Evolutionary conservation across 2,113 vertebrate species (phyloP).

Genomic region (Limnothrissa miodon): DNA sequence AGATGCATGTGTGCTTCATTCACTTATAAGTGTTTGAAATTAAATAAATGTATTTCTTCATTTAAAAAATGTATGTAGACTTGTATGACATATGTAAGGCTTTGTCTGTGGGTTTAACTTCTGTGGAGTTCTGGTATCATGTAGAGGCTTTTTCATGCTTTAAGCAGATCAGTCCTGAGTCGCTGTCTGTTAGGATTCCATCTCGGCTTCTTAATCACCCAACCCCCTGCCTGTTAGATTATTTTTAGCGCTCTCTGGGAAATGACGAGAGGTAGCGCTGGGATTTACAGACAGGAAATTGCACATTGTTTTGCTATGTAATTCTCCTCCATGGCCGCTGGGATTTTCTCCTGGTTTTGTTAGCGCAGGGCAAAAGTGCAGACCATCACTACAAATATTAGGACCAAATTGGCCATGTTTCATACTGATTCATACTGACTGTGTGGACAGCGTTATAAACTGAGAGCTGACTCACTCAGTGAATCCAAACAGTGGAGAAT

Average conservation of each 20-base stretch:
- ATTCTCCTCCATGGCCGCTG: conserved; percentile 15
- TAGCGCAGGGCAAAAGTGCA: neutral
- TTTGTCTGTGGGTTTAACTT: neutral
- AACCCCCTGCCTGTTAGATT: neutral
- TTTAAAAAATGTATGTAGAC: neutral
- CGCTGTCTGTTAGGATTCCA: neutral
- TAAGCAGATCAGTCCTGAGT: neutral
- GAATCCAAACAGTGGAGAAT: neutral
- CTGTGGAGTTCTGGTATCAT: neutral
- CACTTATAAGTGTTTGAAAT: neutral
- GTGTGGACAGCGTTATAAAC: neutral
- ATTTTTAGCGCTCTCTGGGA: conserved; percentile 15
- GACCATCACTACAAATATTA: neutral
- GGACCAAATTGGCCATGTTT: neutral
- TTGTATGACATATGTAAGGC: neutral
- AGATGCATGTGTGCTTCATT: neutral
- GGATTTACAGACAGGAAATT: conserved; percentile 34
- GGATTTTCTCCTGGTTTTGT: neutral
- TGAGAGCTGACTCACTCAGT: neutral
- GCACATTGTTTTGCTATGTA: conserved; percentile 23
- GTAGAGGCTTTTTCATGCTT: neutral
- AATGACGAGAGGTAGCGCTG: conserved; percentile 1
- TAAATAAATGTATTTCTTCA: neutral
- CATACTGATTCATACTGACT: neutral
- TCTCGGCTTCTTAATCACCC: neutral